Evolutionary conservation across 2,797 vertebrate genomes (phyloP).

Genomic region (Enteromius mattozi): DNA sequence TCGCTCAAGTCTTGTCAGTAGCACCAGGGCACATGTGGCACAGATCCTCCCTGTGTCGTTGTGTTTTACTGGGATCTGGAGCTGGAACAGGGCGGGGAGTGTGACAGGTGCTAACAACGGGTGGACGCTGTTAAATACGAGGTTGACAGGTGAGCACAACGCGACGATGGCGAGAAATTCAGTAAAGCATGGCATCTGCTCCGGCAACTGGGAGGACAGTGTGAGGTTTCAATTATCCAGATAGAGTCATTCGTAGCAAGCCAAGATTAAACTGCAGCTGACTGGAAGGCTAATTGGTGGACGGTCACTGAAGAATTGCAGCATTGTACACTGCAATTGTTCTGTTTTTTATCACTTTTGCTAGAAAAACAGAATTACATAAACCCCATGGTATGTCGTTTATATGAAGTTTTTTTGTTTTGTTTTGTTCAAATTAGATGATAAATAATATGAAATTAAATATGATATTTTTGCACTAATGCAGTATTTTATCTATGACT

Average conservation of each 20-base stretch:
- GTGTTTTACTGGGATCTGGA: not conserved
- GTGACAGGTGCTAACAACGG: slow-evolving; percentile 80
- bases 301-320: not conserved
- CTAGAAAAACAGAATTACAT: not conserved
- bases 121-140: slow-evolving; percentile 71
- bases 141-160: slow-evolving; percentile 79
- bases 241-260: slow-evolving; percentile 38
- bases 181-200: slow-evolving; percentile 55
- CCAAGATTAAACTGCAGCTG: not conserved
- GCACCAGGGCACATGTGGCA: slow-evolving; percentile 74
- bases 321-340: not conserved
- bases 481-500: too few species aligned
- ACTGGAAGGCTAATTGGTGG: not conserved
- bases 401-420: not conserved
- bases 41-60: slow-evolving; percentile 55
- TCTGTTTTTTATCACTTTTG: not conserved
- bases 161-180: slow-evolving; percentile 54
- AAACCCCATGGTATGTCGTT: not conserved
- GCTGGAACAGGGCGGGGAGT: slow-evolving; percentile 52
- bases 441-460: not conserved
- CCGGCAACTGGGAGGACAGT: slow-evolving; percentile 31
- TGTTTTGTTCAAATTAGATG: not conserved
- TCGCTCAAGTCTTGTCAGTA: slow-evolving; percentile 70
- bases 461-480: not conserved
- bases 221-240: slow-evolving; percentile 47